phyloP scores from a whole-genome alignment of 2,888 invertebrate species.

The Eremobia ochroleuca region DNA sequence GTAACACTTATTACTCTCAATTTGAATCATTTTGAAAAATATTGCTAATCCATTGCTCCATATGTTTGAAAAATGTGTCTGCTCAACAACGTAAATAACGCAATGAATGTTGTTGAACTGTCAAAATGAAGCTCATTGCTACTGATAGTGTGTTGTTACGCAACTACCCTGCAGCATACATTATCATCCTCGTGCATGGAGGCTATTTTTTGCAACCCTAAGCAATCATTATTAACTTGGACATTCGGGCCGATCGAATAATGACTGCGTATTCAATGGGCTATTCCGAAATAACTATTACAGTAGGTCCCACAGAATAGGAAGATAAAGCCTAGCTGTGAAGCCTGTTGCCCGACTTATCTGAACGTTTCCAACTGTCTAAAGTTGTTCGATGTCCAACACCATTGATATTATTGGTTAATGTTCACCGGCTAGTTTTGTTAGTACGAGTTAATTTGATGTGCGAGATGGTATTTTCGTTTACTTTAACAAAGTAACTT shows the following conservation, averaged over 20 bases:
- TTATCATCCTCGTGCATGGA: neutral
- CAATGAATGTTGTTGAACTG: too few species aligned
- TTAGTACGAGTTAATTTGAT: slow-evolving; percentile 34
- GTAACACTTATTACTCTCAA: too few species aligned
- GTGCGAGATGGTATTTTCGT: neutral
- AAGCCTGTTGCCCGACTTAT: slow-evolving; percentile 59
- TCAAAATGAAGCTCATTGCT: too few species aligned
- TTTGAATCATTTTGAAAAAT: too few species aligned
- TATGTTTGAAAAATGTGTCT: too few species aligned
- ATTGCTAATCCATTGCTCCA: too few species aligned
- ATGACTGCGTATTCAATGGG: neutral
- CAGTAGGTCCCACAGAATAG: slow-evolving; percentile 14
- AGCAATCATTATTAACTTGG: neutral
- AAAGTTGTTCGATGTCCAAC: slow-evolving; percentile 43
- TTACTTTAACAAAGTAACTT: neutral
- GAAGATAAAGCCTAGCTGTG: slow-evolving; percentile 56
- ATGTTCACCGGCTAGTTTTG: slow-evolving; percentile 40
- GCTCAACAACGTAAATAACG: too few species aligned
- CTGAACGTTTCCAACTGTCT: slow-evolving; percentile 61
- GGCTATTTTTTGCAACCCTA: neutral
- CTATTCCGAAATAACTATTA: neutral
- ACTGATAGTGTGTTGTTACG: too few species aligned
- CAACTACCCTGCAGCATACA: too few species aligned
- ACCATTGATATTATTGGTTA: slow-evolving; percentile 55
- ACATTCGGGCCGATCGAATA: neutral